Percentiles rank a stretch among this genome's conserved stretches.
phyloP scores from a whole-genome alignment of 2,113 vertebrate genomes.

The Caranx ignobilis region DNA sequence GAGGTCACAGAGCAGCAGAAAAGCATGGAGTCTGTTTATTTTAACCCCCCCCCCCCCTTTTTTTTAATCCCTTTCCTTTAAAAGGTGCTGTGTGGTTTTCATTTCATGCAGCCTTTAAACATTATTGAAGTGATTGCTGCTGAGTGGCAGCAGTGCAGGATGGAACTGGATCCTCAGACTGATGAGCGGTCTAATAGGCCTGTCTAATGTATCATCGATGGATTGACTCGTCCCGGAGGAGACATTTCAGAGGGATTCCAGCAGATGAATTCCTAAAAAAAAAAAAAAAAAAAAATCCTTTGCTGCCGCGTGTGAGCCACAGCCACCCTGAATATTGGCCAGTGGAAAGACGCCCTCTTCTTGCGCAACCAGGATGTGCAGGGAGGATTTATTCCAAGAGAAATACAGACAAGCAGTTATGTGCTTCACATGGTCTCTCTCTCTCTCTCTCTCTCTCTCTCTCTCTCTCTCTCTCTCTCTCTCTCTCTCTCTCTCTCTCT shows the following conservation, averaged over 20 bases:
- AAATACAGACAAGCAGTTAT: constrained; percentile 65
- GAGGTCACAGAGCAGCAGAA: constrained; percentile 17
- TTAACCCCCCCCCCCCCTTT: neutral
- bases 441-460: constrained; percentile 31
- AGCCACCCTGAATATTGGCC: constrained; percentile 29
- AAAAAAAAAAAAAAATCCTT: constrained; percentile 2
- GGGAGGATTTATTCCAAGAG: constrained; percentile 68
- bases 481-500: constrained; percentile 51
- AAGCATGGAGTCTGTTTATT: neutral
- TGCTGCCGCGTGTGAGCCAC: constrained; percentile 28
- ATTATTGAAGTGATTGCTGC: constrained; percentile 60
- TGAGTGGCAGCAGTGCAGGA: constrained; percentile 69
- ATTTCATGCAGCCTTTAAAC: constrained; percentile 62
- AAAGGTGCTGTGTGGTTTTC: constrained; percentile 60
- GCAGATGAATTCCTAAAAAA: constrained; percentile 57
- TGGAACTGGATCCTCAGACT: constrained; percentile 69
- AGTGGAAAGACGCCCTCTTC: constrained; percentile 88
- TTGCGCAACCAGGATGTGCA: constrained; percentile 87
- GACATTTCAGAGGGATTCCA: constrained; percentile 70
- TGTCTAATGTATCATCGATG: constrained; percentile 77
- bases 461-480: constrained; percentile 23
- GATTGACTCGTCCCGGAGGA: constrained; percentile 70
- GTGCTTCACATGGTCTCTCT: constrained; percentile 49
- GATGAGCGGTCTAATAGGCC: constrained; percentile 71
- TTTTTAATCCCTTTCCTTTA: neutral